A percentile compares a stretch with the other conserved stretches of the same genome.
Evolutionary conservation across 2,797 vertebrate species (phyloP).

Genomic region (Myioborus melanocephalus): DNA sequence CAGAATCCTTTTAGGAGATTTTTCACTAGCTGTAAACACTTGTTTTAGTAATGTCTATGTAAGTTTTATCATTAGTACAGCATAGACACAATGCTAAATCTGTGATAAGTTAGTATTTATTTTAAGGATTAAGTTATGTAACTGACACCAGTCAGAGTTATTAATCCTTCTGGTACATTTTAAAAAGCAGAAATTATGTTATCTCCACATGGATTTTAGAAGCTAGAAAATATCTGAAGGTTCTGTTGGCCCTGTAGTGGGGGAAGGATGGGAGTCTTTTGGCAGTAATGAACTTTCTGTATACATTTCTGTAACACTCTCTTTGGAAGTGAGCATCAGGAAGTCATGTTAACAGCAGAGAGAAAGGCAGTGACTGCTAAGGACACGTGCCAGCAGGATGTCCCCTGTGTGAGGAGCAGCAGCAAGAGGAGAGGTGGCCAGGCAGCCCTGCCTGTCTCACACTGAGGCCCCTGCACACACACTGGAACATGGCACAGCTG

Average conservation of each 20-base stretch:
- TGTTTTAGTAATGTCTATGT: not conserved
- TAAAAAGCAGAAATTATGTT: not conserved
- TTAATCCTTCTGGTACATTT: not conserved
- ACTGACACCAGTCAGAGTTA: not conserved
- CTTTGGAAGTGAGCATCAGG: not conserved
- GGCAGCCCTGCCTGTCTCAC: not conserved
- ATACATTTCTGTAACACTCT: not conserved
- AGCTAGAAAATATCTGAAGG: not conserved
- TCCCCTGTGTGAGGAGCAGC: not conserved
- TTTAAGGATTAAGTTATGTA: not conserved
- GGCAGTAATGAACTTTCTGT: not conserved
- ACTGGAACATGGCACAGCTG: not conserved
- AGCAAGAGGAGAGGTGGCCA: not conserved
- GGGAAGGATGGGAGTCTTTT: not conserved
- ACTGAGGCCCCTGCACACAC: not conserved
- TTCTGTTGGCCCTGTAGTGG: not conserved
- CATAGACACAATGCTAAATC: not conserved
- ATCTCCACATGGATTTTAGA: not conserved
- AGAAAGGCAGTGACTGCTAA: not conserved
- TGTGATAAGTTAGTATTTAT: not conserved
- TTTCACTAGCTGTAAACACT: not conserved
- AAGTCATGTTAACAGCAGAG: not conserved
- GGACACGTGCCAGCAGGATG: not conserved
- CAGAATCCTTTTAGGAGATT: not conserved
- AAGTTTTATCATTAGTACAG: not conserved